Base-by-base conservation (phyloP, 2,888 invertebrate genomes). In the Mythimna albipuncta region DNA sequence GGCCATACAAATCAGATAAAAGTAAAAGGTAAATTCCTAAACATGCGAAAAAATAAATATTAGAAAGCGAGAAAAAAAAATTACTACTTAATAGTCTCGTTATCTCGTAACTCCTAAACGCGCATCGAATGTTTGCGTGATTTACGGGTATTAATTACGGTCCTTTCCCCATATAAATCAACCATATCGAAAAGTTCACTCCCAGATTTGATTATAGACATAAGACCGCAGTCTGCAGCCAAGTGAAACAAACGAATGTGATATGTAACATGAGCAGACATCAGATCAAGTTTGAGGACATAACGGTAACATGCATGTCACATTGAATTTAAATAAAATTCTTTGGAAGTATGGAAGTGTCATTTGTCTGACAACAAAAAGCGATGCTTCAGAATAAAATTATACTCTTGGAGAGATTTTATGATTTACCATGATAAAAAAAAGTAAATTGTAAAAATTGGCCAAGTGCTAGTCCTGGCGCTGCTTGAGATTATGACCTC, bases 231-330 rank as follows among this genome's bases (percentile, higher is more conserved):
- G 65, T 72, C 75, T 64, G 69, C 82, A 79, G 76, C 66, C 64
- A 75, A 71, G 77, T 78, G 72, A 85, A 72, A 71, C 65, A 73
- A 79, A 74, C 71, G 74, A 86, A 87, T 84, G 84, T 82, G 89
- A 89, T 87, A 87, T 81, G 82, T 84, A 84, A 82, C 75, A 79
- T 72, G 82, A 83, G 74, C 72, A 72, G 57, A 69, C 64, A 81
- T 62, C 72, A 79, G 78, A 89, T 88, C 79, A 80, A 77, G 86
- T 88, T 85, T 88, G 83, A 80, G 78, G 84, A 87, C 83, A 82
- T 85, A 87, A 76, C 83, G 72, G 86, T 86, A 79, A 85, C 74
- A 55, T 72, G 52, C 74, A 55, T 72, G 52, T 64, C 69, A 69
- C 50, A 66, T 72, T 65, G 32, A 26, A 77, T 81, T 79, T 81